Base-by-base conservation (phyloP, 2,113 vertebrate species). In the Plecotus auritus region DNA sequence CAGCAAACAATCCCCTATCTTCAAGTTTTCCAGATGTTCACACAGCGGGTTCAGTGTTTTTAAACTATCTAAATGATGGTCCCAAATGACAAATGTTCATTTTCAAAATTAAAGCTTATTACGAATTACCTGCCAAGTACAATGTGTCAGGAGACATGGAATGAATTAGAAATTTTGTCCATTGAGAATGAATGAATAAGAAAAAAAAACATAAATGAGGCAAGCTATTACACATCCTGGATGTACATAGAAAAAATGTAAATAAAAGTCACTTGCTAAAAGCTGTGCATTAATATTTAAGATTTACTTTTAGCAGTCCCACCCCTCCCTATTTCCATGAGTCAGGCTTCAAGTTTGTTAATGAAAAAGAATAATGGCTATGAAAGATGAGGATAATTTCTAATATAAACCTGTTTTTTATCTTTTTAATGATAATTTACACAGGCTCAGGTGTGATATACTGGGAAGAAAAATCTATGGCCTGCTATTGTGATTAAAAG, bases 61-160 rank as follows among this genome's bases (percentile, higher is more conserved):
- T 95, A 97, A 97, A 94, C 94, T 78, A 97, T 96, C 96, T 96
- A 96, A 97, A 89, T 97, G 95, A 97, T 0, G 5, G 93, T 96
- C 96, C 95, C 96, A 91, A 85, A 95, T 97, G 97, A 97, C 97
- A 97, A 96, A 98, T 96, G 96, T 95, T 98, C 96, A 96, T 97
- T 97, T 97, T 97, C 97, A 97, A 97, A 98, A 97, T 97, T 96
- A 97, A 96, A 96, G 95, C 94, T 96, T 97, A 97, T 98, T 97
- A 98, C 54, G 42, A 97, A 98, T 98, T 96, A 97, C 96, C 96
- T 98, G 96, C 94, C 97, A 97, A 97, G 84, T 96, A 70, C 70
- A 91, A 95, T 96, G 95, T 97, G 96, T 95, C 96, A 96, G 88
- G 93, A 96, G 97, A 97, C 93, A 96, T 56, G 89, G 94, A 97